Evolutionary conservation across 2,888 invertebrate genomes (phyloP).

Genomic region (Caenorhabditis wallacei): DNA sequence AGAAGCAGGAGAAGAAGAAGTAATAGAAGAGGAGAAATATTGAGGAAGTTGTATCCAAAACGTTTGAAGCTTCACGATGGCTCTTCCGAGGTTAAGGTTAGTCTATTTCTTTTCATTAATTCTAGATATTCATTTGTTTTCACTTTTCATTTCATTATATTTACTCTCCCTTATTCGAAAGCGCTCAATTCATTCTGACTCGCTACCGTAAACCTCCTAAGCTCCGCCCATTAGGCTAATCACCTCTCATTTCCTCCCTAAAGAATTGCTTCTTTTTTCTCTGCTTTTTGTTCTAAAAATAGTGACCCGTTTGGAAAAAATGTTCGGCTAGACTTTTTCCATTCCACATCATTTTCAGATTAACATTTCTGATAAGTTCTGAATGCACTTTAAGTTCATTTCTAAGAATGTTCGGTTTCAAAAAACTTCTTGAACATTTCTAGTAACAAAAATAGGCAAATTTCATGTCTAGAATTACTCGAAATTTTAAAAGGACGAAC

Average conservation of each 20-base stretch:
- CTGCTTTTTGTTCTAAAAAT: not conserved
- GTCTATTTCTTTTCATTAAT: not conserved
- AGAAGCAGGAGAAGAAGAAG: slow-evolving; percentile 10
- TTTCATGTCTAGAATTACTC: too few relatives aligned
- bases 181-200: not conserved
- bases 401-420: too few relatives aligned
- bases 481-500: too few relatives aligned
- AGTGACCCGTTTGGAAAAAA: too few relatives aligned
- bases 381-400: too few relatives aligned
- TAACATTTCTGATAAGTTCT: too few relatives aligned
- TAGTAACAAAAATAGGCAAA: too few relatives aligned
- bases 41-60: slow-evolving; percentile 9
- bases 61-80: slow-evolving; percentile 45
- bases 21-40: slow-evolving; percentile 1
- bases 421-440: too few relatives aligned
- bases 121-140: not conserved
- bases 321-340: too few relatives aligned
- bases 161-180: too few relatives aligned
- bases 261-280: not conserved
- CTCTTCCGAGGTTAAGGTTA: slow-evolving; percentile 62
- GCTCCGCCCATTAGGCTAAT: not conserved
- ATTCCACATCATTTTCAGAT: too few relatives aligned
- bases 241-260: not conserved
- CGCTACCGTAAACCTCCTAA: slow-evolving; percentile 1
- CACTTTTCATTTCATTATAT: not conserved